Evolutionary conservation across 2,113 vertebrate species (phyloP).

Genomic region (Carassius auratus): DNA sequence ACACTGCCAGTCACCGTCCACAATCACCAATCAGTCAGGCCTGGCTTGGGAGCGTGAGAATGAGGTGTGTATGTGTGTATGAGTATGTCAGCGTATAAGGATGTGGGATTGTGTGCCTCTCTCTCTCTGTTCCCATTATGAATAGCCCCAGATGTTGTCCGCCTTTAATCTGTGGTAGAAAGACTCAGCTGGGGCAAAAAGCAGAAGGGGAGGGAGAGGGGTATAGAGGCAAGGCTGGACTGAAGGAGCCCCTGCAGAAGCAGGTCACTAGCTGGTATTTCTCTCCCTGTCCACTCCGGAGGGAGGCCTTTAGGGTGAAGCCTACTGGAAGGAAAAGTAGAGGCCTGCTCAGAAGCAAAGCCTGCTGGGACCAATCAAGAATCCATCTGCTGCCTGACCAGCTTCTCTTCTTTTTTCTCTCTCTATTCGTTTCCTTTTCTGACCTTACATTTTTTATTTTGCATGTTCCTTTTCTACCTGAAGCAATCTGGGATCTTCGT

Average conservation of each 20-base stretch:
- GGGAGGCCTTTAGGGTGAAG: constrained; percentile 76
- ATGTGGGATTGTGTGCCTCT: constrained; percentile 66
- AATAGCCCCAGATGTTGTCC: constrained; percentile 88
- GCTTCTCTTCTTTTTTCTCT: constrained; percentile 48
- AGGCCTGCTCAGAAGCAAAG: constrained; percentile 62
- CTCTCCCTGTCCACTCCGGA: constrained; percentile 75
- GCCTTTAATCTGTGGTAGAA: constrained; percentile 89
- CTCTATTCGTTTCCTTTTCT: constrained; percentile 3
- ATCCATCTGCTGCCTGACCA: constrained; percentile 65
- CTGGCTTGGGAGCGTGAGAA: constrained; percentile 78
- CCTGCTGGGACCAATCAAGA: constrained; percentile 67
- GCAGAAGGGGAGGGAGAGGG: constrained; percentile 80
- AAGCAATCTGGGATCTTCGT: neutral
- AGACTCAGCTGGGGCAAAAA: constrained; percentile 87
- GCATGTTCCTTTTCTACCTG: neutral
- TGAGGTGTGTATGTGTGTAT: constrained; percentile 50
- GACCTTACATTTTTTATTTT: neutral
- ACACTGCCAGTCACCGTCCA: constrained; percentile 57
- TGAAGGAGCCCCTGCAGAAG: constrained; percentile 77
- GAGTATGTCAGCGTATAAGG: constrained; percentile 53
- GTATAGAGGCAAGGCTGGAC: constrained; percentile 78
- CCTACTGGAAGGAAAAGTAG: constrained; percentile 66
- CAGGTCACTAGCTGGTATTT: constrained; percentile 77
- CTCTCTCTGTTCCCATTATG: constrained; percentile 72
- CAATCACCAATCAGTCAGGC: constrained; percentile 73